Conservation (phyloP, 2,113 vertebrate species). For the Physeter macrocephalus region DNA sequence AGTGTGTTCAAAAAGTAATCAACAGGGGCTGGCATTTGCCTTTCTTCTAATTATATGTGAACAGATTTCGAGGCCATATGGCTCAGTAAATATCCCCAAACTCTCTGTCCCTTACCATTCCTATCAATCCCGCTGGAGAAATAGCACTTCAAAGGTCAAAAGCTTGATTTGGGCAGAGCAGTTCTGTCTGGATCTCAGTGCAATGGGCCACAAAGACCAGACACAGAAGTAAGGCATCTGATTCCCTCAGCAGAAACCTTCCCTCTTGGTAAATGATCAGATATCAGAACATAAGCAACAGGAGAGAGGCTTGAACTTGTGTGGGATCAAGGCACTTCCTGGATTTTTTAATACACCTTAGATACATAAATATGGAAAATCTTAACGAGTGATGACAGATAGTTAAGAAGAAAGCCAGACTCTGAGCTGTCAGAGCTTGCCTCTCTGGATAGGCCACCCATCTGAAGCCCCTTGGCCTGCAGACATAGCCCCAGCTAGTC, state of each 20-base stretch:
- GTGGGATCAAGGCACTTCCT: not conserved
- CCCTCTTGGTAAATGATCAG: not conserved
- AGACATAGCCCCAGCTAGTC: fast-evolving
- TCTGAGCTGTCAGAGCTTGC: not conserved
- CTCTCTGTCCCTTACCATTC: not conserved
- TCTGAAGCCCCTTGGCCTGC: not conserved
- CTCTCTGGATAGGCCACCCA: not conserved
- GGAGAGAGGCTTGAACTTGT: not conserved
- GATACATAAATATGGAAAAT: not conserved
- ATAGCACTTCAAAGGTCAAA: slow-evolving; percentile 25
- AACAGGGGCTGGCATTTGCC: not conserved
- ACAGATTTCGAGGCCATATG: not conserved
- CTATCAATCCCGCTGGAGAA: not conserved
- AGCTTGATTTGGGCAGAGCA: not conserved
- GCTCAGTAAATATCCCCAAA: not conserved
- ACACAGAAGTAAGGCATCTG: not conserved
- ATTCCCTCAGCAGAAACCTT: not conserved
- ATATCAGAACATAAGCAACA: not conserved
- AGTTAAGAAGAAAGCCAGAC: not conserved
- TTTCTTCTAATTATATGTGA: slow-evolving; percentile 10
- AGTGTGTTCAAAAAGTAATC: not conserved
- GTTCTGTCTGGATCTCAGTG: not conserved
- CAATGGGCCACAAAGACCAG: not conserved
- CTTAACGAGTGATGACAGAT: not conserved
- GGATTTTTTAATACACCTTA: not conserved